Conservation (phyloP, 2,113 vertebrate species). For the Bufo gargarizans region DNA sequence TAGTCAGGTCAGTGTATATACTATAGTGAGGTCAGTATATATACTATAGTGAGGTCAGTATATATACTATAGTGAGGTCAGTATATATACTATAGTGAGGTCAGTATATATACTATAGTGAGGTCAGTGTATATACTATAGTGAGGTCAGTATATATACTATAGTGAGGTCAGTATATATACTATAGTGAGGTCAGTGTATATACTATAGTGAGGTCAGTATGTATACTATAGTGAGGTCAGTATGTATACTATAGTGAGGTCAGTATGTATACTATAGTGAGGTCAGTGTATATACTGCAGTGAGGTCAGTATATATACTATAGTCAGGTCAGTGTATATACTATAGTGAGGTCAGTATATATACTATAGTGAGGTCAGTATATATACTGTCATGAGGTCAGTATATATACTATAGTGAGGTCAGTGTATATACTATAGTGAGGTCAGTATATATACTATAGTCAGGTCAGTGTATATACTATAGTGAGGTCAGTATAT, state of each 20-base stretch:
- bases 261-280: too few relatives aligned
- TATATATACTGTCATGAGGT: background rate
- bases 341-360: background rate
- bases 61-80: too few relatives aligned
- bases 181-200: background rate
- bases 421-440: background rate
- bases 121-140: too few relatives aligned
- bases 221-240: background rate
- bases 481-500: background rate
- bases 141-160: too few relatives aligned
- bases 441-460: background rate
- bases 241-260: background rate
- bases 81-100: background rate
- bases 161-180: too few relatives aligned
- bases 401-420: background rate
- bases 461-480: background rate
- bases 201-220: too few relatives aligned
- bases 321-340: background rate
- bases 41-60: too few relatives aligned
- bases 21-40: background rate
- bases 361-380: background rate
- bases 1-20: background rate
- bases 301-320: background rate
- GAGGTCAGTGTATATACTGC: too few relatives aligned
- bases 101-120: background rate